These are phyloP conservation scores for Prinia subflava DNA, from an alignment of 2,113 vertebrate species.

Conservation along the genomic window DNA sequence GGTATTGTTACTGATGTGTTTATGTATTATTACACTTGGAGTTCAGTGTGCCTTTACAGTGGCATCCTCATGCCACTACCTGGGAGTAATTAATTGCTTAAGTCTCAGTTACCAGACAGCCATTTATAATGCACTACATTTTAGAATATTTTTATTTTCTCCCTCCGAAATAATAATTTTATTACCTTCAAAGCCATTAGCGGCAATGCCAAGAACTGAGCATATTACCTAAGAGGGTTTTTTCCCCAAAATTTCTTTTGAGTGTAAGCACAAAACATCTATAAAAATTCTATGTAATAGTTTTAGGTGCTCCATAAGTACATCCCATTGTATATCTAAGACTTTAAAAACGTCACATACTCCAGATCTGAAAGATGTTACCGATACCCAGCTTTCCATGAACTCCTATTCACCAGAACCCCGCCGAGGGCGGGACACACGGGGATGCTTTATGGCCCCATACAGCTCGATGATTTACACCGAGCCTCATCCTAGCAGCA, in stretches of 20 bases:
- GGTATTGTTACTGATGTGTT: background rate
- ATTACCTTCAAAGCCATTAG: background rate
- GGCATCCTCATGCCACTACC: background rate
- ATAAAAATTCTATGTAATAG: background rate
- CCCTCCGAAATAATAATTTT: background rate
- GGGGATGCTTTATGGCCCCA: conserved; percentile 58
- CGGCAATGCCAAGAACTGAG: background rate
- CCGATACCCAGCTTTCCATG: conserved; percentile 23
- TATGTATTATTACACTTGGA: background rate
- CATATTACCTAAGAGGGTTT: background rate
- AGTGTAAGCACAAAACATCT: background rate
- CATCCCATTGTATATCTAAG: background rate
- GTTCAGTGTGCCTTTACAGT: background rate
- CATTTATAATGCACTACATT: background rate
- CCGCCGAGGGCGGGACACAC: background rate
- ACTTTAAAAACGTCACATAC: conserved; percentile 16
- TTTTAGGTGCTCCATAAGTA: background rate
- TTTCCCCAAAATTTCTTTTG: background rate
- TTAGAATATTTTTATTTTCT: background rate
- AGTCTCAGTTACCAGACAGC: background rate
- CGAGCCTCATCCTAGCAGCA: conserved; percentile 28
- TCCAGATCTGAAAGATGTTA: conserved; percentile 35
- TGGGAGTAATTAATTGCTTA: background rate
- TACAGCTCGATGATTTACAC: conserved; percentile 65
- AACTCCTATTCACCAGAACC: conserved; percentile 45